phyloP scores from a whole-genome alignment of 2,113 vertebrate species.

The Xenopus laevis region DNA sequence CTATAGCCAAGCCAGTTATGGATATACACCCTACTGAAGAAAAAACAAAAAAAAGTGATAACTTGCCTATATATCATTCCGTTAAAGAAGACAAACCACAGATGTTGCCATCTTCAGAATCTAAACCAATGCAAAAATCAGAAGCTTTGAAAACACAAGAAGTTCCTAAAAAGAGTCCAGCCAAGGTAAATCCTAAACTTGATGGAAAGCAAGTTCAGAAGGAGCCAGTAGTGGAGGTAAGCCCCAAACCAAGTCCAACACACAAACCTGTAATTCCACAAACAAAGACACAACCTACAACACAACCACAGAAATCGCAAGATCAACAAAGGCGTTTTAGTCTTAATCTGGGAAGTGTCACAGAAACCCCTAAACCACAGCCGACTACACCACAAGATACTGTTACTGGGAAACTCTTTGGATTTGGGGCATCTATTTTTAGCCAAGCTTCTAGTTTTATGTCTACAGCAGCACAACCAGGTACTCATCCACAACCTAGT shows the following conservation, averaged over 20 bases:
- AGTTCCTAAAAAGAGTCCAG: slow-evolving; percentile 62
- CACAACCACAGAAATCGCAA: slow-evolving; percentile 65
- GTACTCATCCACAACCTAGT: slow-evolving; percentile 55
- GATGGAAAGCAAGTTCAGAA: slow-evolving; percentile 62
- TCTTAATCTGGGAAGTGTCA: slow-evolving; percentile 76
- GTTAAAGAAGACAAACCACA: slow-evolving; percentile 45
- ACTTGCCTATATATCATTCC: not conserved
- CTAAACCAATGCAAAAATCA: slow-evolving; percentile 54
- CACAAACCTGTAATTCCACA: slow-evolving; percentile 58
- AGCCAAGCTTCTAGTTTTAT: slow-evolving; percentile 80
- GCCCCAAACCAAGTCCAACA: slow-evolving; percentile 56
- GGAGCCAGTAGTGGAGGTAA: slow-evolving; percentile 64
- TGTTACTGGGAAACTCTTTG: slow-evolving; percentile 86
- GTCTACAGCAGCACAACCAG: slow-evolving; percentile 65
- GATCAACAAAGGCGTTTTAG: slow-evolving; percentile 79
- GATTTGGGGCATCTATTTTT: slow-evolving; percentile 84
- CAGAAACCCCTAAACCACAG: slow-evolving; percentile 74
- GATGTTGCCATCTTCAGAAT: slow-evolving; percentile 50
- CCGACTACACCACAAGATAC: slow-evolving; percentile 81
- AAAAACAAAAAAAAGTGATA: slow-evolving; percentile 41
- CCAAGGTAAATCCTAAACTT: slow-evolving; percentile 65
- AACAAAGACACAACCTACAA: slow-evolving; percentile 59
- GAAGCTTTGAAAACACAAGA: slow-evolving; percentile 58
- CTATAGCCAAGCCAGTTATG: slow-evolving; percentile 49
- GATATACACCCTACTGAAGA: slow-evolving; percentile 48